These are phyloP conservation scores for Hartigia nigra DNA, from an alignment of 2,888 invertebrate species.

Conservation along the genomic window DNA sequence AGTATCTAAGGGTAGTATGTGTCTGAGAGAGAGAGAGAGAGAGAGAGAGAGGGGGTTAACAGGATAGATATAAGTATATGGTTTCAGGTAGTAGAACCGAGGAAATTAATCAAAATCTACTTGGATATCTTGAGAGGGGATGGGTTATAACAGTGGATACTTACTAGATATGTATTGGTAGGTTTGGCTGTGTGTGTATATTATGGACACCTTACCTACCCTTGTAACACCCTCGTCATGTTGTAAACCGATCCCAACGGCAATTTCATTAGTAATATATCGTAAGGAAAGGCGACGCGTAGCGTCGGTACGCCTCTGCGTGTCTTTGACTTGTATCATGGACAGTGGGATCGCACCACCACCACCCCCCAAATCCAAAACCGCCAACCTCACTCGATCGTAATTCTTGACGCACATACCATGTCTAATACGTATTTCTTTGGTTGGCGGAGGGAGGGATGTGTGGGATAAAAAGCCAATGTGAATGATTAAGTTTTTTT, in stretches of 20 bases:
- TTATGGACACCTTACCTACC: neutral
- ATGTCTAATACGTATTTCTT: neutral
- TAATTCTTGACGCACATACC: neutral
- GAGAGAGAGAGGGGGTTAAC: neutral
- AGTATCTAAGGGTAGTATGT: neutral
- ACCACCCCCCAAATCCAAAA: too few relatives aligned
- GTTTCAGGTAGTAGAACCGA: neutral
- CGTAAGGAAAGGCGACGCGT: neutral
- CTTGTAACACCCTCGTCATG: neutral
- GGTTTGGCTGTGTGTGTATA: neutral
- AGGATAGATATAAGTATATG: neutral
- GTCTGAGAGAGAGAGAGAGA: too few relatives aligned
- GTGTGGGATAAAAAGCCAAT: neutral
- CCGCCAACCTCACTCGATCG: too few relatives aligned
- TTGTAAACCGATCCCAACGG: conserved; percentile 5
- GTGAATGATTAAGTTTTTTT: neutral
- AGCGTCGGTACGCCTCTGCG: neutral
- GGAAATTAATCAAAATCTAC: conserved; percentile 20
- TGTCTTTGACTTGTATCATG: neutral
- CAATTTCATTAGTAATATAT: conserved; percentile 6
- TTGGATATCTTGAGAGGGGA: neutral
- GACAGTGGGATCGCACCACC: neutral
- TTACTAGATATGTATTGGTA: neutral
- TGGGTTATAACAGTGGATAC: neutral
- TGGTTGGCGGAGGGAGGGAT: neutral